Base-by-base conservation (phyloP, 2,797 vertebrate genomes). In the Myotis myotis region DNA sequence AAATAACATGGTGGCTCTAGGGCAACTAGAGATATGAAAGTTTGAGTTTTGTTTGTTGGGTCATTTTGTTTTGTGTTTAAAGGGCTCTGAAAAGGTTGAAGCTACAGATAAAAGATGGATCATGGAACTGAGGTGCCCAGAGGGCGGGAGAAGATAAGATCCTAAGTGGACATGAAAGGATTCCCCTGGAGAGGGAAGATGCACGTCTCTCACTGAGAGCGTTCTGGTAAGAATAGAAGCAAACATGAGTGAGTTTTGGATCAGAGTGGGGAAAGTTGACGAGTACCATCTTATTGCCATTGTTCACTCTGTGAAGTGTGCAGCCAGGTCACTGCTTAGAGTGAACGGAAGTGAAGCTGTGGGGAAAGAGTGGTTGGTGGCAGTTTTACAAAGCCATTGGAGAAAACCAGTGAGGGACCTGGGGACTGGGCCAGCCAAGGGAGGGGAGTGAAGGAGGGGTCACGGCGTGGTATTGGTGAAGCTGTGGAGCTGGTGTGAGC, bases 401-500 rank as follows among this genome's bases (percentile, higher is more conserved):
- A 38, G 38, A 15, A 74, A 80, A 49, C 23, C 49, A 23, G 25
- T 17, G 71, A 72, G 3, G 19, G 78, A 22, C 30, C 55, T 51
- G 47, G 49, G 60, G 62, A 41, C 64, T 20, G 30, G 53, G 11
- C 47, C 55, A 13, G 20, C 36, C 33, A 74, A 8, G n/a, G 22
- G 19, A 33, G 20, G 25, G 22, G 20, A 22, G 30, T 41, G 47
- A 74, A 38, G 30, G 22, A 33, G 71, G 33, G 10, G 16, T 64
- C 71, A 53, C 0, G 0, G 23, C 2, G 6, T 1, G 8, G 33
- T 2, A 0, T 9, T 8, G n/a, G 9, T 3, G 6, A 36, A n/a
- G 17, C 25, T 17, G 8, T 5, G 41, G 33, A 8, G 12, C 71
- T 13, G 28, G 41, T 81, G n/a, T 17, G n/a, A 57, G 23, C 44